Base-by-base conservation (phyloP, 2,888 invertebrate species). In the Tenthredo distinguenda region DNA sequence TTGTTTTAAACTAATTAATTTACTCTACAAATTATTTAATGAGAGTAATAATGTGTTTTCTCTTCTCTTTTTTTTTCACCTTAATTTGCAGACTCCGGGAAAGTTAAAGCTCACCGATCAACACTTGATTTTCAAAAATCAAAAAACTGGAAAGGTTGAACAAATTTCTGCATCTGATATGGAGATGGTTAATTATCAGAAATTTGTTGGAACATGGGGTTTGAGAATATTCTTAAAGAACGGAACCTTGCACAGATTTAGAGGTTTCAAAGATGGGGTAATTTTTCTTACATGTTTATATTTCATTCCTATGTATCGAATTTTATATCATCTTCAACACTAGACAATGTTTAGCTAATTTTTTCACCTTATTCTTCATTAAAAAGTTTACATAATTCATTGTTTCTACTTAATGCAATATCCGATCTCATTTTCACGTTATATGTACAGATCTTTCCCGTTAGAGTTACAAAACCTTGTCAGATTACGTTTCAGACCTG, bases 121-220 rank as follows among this genome's bases (percentile, higher is more conserved):
- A 91, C 96, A 96, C 90, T 96, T 99, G 55, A 95, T 97, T 77
- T 99, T 99, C 93, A 99, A 99, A 93, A 99, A 99, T 93, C 97
- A 96, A 88, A 99, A 98, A 94, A 99, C 99, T 0, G 99, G 99
- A 1, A 99, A 99, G 94, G 98, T 99, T 0, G 99, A 99, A 92
- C 98, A 98, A 92, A 96, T 99, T 87, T 95, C 96, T 55, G 95
- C 97, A 0, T 94, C 95, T 77, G 99, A 99, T 89, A 97, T 99
- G 90, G 98, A 99, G 84, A 94, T 97, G 85, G 97, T 98, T 0
- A 97, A 98, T 93, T 99, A 99, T 95, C 97, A 99, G 92, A 97
- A 98, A 91, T 96, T 99, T 89, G 97, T 98, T 55, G 97, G 98
- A 31, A 97, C 96, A 0, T 97, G 97, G 96, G 99, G 99, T 0